These are phyloP conservation scores for Pseudomyrmex dendroicus DNA, from an alignment of 1,140 invertebrate genomes.

Conservation along the genomic window DNA sequence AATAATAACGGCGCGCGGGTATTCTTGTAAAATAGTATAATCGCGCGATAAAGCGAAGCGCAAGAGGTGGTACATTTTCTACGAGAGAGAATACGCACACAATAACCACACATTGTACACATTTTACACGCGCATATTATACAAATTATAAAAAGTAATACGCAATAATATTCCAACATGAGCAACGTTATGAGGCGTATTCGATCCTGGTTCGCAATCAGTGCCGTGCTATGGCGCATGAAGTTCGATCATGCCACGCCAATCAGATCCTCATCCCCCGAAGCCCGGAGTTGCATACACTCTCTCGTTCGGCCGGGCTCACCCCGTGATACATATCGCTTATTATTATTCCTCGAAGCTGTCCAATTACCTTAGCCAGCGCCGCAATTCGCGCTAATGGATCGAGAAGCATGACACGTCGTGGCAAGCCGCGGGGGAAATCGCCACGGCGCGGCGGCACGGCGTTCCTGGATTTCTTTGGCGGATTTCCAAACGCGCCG, in stretches of 20 bases:
- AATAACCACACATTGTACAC: too few relatives aligned
- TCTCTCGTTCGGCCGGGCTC: constrained; percentile 11
- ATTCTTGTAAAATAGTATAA: too few relatives aligned
- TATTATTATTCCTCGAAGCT: constrained; percentile 74
- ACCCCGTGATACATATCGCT: constrained; percentile 66
- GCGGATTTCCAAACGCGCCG: constrained; percentile 79
- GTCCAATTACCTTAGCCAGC: constrained; percentile 73
- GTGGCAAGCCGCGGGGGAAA: constrained; percentile 70
- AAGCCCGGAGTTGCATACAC: constrained; percentile 6
- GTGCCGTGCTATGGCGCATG: constrained; percentile 6
- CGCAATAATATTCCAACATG: neutral
- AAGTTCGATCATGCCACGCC: constrained; percentile 45
- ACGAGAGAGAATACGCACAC: too few relatives aligned
- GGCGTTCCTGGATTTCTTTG: constrained; percentile 79
- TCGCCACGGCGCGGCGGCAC: constrained; percentile 63
- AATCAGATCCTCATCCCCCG: constrained; percentile 30
- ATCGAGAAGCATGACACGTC: constrained; percentile 70
- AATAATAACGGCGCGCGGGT: neutral
- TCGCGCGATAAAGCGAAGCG: too few relatives aligned
- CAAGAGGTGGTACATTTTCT: too few relatives aligned
- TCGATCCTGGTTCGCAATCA: constrained; percentile 25
- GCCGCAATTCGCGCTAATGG: constrained; percentile 73
- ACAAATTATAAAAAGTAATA: neutral
- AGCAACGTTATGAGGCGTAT: constrained; percentile 3
- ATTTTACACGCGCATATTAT: too few relatives aligned